Base-by-base conservation (phyloP, 2,113 vertebrate species). In the Corydoras sp. region DNA sequence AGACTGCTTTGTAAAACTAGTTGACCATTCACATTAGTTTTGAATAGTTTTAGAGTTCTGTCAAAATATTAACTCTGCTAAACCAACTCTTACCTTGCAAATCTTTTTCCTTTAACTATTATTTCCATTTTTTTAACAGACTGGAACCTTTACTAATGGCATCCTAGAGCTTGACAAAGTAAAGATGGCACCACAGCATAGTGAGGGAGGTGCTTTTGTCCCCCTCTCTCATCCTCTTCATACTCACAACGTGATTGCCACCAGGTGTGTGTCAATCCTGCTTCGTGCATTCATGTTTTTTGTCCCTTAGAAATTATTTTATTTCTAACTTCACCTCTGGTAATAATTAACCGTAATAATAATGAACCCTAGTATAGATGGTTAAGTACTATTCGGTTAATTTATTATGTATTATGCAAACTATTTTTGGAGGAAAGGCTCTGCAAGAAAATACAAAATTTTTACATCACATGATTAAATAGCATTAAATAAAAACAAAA, bases 131-230 rank as follows among this genome's bases (percentile, higher is more conserved):
- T 81, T 73, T 75, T 82, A 85, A 73, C 89, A 95, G 91, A 89
- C 86, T 0, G 81, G 83, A 29, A 78, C 86, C 72, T 77, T 92
- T 86, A 86, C 91, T 75, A 94, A 93, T 8, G 93, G 93, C 69
- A 88, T 92, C 74, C 81, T 89, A 48, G 88, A 90, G 80, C 83
- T 79, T 35, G 91, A 92, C 2, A 55, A 86, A 9, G 53, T 83
- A 77, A 89, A 90, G 84, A 78, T 80, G 65, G 74, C 84, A 69
- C 88, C 80, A 58, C 83, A 83, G 63, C 72, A 83, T 61, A 75
- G 81, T 29, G 85, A 88, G 61, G 80, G 80, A 82, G 81, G 84
- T 60, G 0, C 83, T 77, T 65, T 74, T 15, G 53, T 54, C 76
- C 75, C 56, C 49, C 85, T 69, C 67, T 79, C 87, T 77, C 81